These are phyloP conservation scores for Craterocephalus amniculus DNA, from an alignment of 2,797 vertebrate species.

Conservation along the genomic window DNA sequence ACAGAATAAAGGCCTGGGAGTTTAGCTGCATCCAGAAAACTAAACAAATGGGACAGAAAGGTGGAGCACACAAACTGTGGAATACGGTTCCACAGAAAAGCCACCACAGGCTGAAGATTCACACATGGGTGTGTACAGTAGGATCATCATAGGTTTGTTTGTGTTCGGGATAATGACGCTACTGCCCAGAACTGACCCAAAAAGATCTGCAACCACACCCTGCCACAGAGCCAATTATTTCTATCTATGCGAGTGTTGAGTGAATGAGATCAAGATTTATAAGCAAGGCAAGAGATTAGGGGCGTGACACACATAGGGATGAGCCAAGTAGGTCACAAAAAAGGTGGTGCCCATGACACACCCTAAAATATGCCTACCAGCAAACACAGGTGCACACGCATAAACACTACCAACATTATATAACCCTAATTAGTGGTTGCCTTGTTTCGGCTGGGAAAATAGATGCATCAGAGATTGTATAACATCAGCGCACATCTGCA, in stretches of 20 bases:
- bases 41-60: conserved; percentile 35
- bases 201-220: conserved; percentile 33
- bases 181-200: conserved; percentile 51
- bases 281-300: conserved; percentile 22
- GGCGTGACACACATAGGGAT: conserved; percentile 29
- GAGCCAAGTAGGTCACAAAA: conserved; percentile 61
- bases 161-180: neutral
- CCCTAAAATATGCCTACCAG: conserved; percentile 15
- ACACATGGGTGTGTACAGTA: neutral
- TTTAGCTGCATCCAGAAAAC: conserved; percentile 42
- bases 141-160: neutral
- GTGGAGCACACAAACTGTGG: conserved; percentile 48
- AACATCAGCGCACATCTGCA: conserved; percentile 8
- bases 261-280: conserved; percentile 31
- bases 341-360: conserved; percentile 39
- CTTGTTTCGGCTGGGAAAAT: neutral
- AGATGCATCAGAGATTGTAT: conserved; percentile 10
- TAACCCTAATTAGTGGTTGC: conserved; percentile 19
- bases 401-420: conserved; percentile 16
- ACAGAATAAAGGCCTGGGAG: conserved; percentile 30
- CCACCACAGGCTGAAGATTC: neutral
- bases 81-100: conserved; percentile 7
- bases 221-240: conserved; percentile 21
- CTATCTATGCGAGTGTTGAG: conserved; percentile 15
- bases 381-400: neutral